Percentiles rank a stretch among this genome's conserved stretches.
Evolutionary conservation across 1,140 invertebrate species (phyloP).

Genomic region (Lepidurus couesii): DNA sequence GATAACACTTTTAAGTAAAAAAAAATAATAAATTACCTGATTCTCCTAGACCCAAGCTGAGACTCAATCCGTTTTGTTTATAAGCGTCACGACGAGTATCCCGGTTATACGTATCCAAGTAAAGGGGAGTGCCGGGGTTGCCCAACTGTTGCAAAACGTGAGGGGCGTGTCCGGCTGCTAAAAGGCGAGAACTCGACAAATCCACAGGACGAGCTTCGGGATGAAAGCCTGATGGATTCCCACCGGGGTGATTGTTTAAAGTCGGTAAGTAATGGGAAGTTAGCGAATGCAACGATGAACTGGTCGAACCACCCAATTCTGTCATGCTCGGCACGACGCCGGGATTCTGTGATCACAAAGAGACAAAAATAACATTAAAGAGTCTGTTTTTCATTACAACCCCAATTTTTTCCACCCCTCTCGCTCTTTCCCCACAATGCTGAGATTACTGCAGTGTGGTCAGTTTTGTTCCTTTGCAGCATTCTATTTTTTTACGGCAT

Average conservation of each 20-base stretch:
- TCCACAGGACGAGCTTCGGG: constrained; percentile 38
- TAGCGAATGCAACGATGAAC: constrained; percentile 8
- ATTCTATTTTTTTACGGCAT: not conserved
- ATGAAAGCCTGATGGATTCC: constrained; percentile 21
- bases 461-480: not conserved
- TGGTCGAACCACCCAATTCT: constrained; percentile 23
- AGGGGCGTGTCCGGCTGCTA: constrained; percentile 29
- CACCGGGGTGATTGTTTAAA: constrained; percentile 11
- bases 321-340: constrained; percentile 33
- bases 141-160: constrained; percentile 30
- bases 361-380: constrained; percentile 11
- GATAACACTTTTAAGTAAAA: not conserved
- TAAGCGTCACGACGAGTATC: constrained; percentile 29
- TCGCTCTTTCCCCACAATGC: not conserved
- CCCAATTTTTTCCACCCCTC: not conserved
- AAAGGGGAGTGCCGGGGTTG: constrained; percentile 22
- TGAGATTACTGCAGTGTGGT: not conserved
- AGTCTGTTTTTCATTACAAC: constrained; percentile 3
- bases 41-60: constrained; percentile 30
- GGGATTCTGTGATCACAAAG: constrained; percentile 25
- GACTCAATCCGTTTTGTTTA: constrained; percentile 35
- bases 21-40: constrained; percentile 3
- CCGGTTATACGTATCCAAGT: constrained; percentile 18
- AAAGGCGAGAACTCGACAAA: constrained; percentile 37
- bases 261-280: constrained; percentile 25